Base-by-base conservation (phyloP, 2,113 vertebrate genomes). In the Zapornia atra region DNA sequence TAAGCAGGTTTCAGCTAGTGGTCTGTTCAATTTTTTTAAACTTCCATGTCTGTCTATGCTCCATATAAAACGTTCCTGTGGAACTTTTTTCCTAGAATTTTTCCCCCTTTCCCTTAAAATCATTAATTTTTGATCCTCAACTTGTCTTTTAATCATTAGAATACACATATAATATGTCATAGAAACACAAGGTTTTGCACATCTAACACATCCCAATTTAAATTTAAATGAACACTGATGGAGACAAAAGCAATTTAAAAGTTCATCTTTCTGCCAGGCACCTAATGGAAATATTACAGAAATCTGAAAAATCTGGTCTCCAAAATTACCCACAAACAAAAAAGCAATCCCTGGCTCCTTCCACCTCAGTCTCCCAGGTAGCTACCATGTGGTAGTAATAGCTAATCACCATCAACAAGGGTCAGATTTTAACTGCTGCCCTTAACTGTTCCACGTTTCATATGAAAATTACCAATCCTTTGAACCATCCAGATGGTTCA, bases 401-500 rank as follows among this genome's bases (percentile, higher is more conserved):
- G 13, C 44, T 90, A 82, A 94, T 88, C 53, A 88, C 29, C 22
- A 61, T 85, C 79, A 90, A 53, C 46, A 88, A 42, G 28, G 65
- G 34, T 88, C 81, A 95, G 71, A 88, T 97, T 94, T 94, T 80
- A 96, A 84, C 53, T 34, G n/a, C 11, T 50, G 64, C 48, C 65
- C 65, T 94, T 82, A 91, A 86, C 33, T 29, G 25, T 66, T 73
- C 50, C 56, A 4, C 77, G 42, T 76, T 97, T 92, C 61, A 72
- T 83, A 33, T 75, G 82, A 91, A 92, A 88, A 86, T 63, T 83
- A 78, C n/a, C 54, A 73, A 87, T 79, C 60, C 61, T 95, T 96
- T 95, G 70, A 97, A 85, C 71, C 80, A 48, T 82, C 88, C 73
- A 88, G 89, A 92, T 87, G 77, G 82, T 90, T 77, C 94, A 93